Percentiles rank a stretch among this genome's conserved stretches.
These are phyloP conservation scores for Regulus satrapa DNA, from an alignment of 2,113 vertebrate genomes.

Conservation along the genomic window DNA sequence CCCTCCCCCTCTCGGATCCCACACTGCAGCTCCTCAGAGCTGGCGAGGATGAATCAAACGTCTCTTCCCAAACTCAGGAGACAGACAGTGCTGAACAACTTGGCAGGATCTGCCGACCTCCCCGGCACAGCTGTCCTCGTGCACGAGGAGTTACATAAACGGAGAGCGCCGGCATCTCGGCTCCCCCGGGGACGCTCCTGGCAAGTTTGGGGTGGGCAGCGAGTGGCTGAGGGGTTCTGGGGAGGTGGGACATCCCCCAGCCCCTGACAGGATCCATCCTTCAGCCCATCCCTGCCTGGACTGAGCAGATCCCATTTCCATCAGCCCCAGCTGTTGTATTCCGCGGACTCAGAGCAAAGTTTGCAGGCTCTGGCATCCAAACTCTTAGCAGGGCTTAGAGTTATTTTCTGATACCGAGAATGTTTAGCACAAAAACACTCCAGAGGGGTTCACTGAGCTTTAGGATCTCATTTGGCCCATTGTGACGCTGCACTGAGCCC, in stretches of 20 bases:
- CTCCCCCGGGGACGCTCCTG: neutral
- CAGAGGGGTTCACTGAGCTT: neutral
- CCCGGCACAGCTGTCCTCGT: slow-evolving; percentile 31
- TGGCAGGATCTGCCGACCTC: slow-evolving; percentile 4
- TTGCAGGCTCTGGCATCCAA: neutral
- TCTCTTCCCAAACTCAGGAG: neutral
- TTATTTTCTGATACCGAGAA: neutral
- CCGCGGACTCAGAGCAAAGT: neutral
- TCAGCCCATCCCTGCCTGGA: fast-evolving
- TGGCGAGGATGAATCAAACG: neutral
- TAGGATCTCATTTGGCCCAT: neutral
- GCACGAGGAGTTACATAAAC: neutral
- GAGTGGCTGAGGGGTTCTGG: neutral
- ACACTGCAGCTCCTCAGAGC: neutral
- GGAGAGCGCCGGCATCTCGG: fast-evolving
- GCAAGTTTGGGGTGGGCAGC: fast-evolving
- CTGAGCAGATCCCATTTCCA: neutral
- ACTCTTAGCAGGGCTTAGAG: neutral
- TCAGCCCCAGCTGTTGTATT: neutral
- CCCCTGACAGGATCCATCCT: neutral
- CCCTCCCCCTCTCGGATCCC: neutral
- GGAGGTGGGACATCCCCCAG: neutral
- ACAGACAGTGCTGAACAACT: slow-evolving; percentile 45
- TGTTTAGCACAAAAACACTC: neutral
- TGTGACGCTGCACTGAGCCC: neutral